These are phyloP conservation scores for Sinohyriopsis cumingii DNA, from an alignment of 2,888 invertebrate species.

Conservation along the genomic window DNA sequence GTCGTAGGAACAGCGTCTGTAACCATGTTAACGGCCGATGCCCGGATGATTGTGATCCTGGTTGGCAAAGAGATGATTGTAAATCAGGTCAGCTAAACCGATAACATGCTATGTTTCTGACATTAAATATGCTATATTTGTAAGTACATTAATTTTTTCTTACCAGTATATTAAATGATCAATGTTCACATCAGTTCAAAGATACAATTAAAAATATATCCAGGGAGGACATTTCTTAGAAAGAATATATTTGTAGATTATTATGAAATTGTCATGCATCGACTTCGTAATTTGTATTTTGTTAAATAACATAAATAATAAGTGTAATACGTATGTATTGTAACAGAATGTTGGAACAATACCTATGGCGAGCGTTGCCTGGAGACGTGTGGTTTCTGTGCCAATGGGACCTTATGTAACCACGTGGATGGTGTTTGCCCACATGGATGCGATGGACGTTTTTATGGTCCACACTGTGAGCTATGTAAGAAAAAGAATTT, in stretches of 20 bases:
- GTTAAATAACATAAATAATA: no score
- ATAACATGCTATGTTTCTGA: no score
- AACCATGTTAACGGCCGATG: slow-evolving; percentile 13
- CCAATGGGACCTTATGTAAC: slow-evolving; percentile 34
- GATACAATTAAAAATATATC: no score
- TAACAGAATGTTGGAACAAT: slow-evolving; percentile 32
- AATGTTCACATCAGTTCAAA: no score
- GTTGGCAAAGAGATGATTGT: slow-evolving; percentile 4
- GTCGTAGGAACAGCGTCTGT: slow-evolving; percentile 11
- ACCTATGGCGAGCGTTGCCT: slow-evolving; percentile 36
- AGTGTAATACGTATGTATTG: neutral
- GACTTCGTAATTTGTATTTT: no score
- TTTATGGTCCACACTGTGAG: slow-evolving; percentile 33
- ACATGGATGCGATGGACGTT: slow-evolving; percentile 37
- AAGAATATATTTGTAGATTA: no score
- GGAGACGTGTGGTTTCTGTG: slow-evolving; percentile 38
- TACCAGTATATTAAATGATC: no score
- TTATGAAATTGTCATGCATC: no score
- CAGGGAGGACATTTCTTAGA: no score
- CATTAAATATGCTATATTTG: no score
- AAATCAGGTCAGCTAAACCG: no score
- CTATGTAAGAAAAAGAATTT: slow-evolving; percentile 15
- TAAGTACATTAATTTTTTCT: no score
- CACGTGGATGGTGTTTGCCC: slow-evolving; percentile 37
- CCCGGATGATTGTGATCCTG: slow-evolving; percentile 10